phyloP scores from a whole-genome alignment of 92 coral and sea anemone species.

The Zoanthus sociatus region DNA sequence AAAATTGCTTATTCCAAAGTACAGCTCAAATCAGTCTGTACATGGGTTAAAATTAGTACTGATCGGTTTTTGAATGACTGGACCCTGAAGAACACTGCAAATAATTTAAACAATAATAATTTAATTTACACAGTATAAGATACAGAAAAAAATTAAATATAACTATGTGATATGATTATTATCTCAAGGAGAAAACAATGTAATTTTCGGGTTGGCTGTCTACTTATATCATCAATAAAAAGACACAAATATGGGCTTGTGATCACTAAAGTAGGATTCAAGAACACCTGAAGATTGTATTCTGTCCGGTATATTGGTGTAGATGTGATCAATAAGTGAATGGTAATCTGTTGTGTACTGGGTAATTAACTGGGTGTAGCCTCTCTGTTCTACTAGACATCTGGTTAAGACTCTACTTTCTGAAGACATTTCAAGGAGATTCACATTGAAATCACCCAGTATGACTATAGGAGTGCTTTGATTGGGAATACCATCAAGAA shows the following conservation, averaged over 20 bases:
- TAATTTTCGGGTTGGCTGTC: neutral
- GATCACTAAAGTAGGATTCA: neutral
- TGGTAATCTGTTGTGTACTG: conserved; percentile 35
- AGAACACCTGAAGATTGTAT: neutral
- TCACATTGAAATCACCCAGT: conserved; percentile 21
- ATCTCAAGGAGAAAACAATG: neutral
- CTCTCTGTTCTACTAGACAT: conserved; percentile 49
- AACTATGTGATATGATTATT: neutral
- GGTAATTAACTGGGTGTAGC: conserved; percentile 71
- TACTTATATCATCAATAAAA: neutral
- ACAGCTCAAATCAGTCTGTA: neutral
- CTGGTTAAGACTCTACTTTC: conserved; percentile 57
- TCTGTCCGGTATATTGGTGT: neutral
- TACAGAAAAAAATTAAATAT: neutral
- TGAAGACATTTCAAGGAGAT: conserved; percentile 44
- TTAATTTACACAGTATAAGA: neutral
- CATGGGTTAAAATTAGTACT: neutral
- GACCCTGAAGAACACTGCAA: neutral
- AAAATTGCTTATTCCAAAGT: neutral
- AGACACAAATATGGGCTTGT: neutral
- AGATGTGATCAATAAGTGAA: neutral
- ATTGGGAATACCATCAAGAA: too few relatives aligned
- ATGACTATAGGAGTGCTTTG: too few relatives aligned
- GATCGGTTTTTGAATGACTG: neutral
- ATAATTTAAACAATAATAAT: too few relatives aligned